Evolutionary conservation across 2,888 invertebrate species (phyloP).

Genomic region (Clepsis dumicolana): DNA sequence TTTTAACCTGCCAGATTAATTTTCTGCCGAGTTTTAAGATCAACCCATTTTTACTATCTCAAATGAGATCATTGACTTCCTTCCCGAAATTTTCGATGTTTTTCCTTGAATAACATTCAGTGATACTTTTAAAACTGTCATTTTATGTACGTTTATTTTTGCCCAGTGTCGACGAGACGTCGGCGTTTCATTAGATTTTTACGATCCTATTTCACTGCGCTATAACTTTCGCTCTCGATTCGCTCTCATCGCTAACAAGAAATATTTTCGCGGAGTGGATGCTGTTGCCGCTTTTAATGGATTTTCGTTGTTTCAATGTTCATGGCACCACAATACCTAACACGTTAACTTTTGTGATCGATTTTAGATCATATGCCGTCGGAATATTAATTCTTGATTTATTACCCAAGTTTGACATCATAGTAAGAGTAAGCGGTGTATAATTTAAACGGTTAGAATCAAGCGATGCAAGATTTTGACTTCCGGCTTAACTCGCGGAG

Average conservation of each 20-base stretch:
- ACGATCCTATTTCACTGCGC: constrained; percentile 59
- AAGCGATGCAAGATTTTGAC: constrained; percentile 24
- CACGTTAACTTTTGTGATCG: constrained; percentile 12
- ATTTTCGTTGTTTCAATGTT: constrained; percentile 49
- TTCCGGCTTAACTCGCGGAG: constrained; percentile 36
- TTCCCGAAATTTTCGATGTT: constrained; percentile 11
- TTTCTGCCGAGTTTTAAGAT: constrained; percentile 41
- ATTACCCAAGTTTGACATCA: neutral
- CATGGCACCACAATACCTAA: constrained; percentile 30
- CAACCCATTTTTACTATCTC: constrained; percentile 22
- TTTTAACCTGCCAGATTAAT: constrained; percentile 47
- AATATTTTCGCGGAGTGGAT: constrained; percentile 53
- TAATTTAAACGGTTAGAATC: constrained; percentile 15
- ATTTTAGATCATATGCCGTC: constrained; percentile 3
- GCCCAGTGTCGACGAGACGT: constrained; percentile 46
- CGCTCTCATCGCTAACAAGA: constrained; percentile 54
- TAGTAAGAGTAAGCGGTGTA: constrained; percentile 2
- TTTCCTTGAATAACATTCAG: constrained; percentile 20
- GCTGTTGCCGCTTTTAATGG: constrained; percentile 51
- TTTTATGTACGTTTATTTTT: constrained; percentile 37
- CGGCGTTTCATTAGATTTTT: constrained; percentile 66
- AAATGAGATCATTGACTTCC: constrained; percentile 35
- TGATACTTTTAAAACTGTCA: constrained; percentile 30
- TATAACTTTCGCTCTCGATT: constrained; percentile 56
- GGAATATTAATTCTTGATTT: neutral